Base-by-base conservation (phyloP, 2,888 invertebrate genomes). In the Sepioteuthis lessoniana region DNA sequence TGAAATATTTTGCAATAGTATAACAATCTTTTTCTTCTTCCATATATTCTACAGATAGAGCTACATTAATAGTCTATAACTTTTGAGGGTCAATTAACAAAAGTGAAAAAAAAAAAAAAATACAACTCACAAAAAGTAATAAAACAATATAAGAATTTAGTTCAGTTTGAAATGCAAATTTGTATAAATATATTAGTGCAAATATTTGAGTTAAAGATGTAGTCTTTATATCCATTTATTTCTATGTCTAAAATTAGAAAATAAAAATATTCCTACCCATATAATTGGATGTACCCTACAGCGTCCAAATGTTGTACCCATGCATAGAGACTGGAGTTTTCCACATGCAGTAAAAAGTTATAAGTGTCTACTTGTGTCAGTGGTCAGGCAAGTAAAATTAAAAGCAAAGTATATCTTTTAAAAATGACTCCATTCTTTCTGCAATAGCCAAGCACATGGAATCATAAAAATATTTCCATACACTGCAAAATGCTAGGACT, bases 291-390 rank as follows among this genome's bases (percentile, higher is more conserved):
- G 93, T 55, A 93, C 93, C 38, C 60, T 47, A 47, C 93, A 60
- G 50, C 37, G 37, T 93, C 93, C 93, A 35, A 93, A 60, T 60
- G 60, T 60, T 93, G 93, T 93, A 93, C 93, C 93, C 93, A 93
- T 93, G 55, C 93, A 93, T 47, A 92, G 46, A 92, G 92, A 92
- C 46, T 46, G n/a, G 91, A 42, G 46, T 92, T 76, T 76, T 19
- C 76, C n/a, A 76, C 76, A 35, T 76, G n/a, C 76, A 76, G n/a
- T 13, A n/a, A 10, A 76, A 76, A 35, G n/a, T 76, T 76, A 76
- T 76, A 25, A 76, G 13, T n/a, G n/a, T 0, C n/a, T n/a, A 76
- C 16, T n/a, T 76, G 76, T 42, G 42, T 3, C 42, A 7, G 19
- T 76, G 76, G 16, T 76, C n/a, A n/a, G n/a, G 76, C 76, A 76